Base-by-base conservation (phyloP, 2,888 invertebrate species). In the Chymomyza procnemis region DNA sequence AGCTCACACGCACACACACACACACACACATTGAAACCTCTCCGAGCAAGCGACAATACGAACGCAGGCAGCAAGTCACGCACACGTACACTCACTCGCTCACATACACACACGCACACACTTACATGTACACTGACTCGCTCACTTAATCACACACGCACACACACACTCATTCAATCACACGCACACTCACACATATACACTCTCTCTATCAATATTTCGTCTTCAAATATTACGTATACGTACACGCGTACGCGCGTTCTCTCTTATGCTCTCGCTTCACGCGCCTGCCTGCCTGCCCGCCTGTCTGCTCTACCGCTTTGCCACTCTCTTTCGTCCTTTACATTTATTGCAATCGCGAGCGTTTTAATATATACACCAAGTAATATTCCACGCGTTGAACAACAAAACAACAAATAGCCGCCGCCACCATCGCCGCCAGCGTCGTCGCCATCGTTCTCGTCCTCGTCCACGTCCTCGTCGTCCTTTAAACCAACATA, bases 181-280 rank as follows among this genome's bases (percentile, higher is more conserved):
- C 9, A 12, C 64, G 22, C 30, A 8, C 50, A 22, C 16, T 34
- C 34, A 61, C 55, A 52, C 62, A 22, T n/a, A 48, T 61, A 61
- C 57, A 71, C 74, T 76, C 75, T 74, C 83, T 85, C 81, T 77
- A 79, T 87, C 86, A 85, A 78, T 87, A 85, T 85, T 75, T 80
- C 83, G 84, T 76, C 81, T 83, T 75, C 63, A 56, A 22, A 79
- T 71, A 85, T 82, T 83, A 82, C 82, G 85, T 87, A 76, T 83
- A 74, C 82, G 85, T 87, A 76, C 87, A 74, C 83, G 80, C 73
- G 26, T 8, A 6, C 26, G 26, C 26, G 26, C 26, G 22, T 4
- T 22, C 22, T 26, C 26, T 73, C 68, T 70, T 62, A n/a, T 70
- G 63, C 67, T 68, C 70, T 59, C 48, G 14, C 58, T 58, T 16